Conservation (phyloP, 2,888 invertebrate species). For the Lepas anatifera region DNA sequence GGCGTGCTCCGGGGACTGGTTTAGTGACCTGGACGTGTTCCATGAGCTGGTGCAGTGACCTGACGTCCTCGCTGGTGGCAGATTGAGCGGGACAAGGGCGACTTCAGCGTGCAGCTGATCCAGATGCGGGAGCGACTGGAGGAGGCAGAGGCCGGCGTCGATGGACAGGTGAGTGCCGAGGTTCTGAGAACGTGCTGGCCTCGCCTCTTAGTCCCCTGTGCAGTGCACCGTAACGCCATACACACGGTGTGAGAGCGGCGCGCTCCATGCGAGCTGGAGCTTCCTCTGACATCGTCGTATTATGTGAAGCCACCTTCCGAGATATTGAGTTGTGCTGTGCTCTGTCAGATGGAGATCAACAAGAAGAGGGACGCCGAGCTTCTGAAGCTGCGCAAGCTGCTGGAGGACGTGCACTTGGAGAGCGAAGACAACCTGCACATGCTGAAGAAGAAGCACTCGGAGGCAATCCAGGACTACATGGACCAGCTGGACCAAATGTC, state of each 20-base stretch:
- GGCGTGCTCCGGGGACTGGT: no score
- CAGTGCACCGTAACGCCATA: no score
- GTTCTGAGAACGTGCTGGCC: no score
- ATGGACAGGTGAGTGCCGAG: conserved; percentile 84
- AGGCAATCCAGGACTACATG: conserved; percentile 94
- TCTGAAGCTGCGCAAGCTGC: conserved; percentile 89
- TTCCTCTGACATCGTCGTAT: no score
- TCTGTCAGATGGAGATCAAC: conserved; percentile 85
- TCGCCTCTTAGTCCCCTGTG: no score
- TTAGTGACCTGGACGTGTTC: no score
- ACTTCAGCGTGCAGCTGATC: conserved; percentile 96
- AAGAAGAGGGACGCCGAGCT: conserved; percentile 97
- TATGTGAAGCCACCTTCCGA: no score
- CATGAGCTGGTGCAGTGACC: no score
- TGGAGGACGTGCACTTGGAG: conserved; percentile 97
- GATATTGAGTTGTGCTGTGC: no score
- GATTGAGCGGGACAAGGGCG: conserved; percentile 99
- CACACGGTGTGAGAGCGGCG: no score
- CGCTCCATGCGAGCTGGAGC: no score
- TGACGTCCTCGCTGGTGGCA: conserved; percentile 41
- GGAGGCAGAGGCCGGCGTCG: conserved; percentile 98
- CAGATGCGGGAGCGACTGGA: conserved; percentile 95
- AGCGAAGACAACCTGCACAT: conserved; percentile 93
- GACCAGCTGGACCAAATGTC: conserved; percentile 95
- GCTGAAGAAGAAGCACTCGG: conserved; percentile 96